Conservation (phyloP, 2,113 vertebrate species). For the Alosa alosa region DNA sequence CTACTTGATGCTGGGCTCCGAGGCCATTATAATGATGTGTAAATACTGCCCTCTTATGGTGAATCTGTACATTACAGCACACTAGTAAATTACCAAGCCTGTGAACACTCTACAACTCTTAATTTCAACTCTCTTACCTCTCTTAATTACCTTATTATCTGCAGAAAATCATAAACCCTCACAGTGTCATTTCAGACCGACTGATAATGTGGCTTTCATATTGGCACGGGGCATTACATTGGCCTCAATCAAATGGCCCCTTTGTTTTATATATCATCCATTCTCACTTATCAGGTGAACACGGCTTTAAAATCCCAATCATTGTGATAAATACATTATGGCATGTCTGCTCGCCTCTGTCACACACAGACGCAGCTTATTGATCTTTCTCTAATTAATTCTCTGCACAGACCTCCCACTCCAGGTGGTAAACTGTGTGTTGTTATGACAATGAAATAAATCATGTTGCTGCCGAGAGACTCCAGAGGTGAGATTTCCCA, state of each 20-base stretch:
- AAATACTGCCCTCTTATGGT: constrained; percentile 64
- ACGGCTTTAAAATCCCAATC: neutral
- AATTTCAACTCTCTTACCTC: neutral
- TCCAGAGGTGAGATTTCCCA: neutral
- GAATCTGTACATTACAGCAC: neutral
- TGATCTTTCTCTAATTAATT: neutral
- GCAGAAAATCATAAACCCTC: neutral
- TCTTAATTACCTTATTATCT: neutral
- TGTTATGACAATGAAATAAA: neutral
- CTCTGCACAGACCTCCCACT: neutral
- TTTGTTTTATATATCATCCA: neutral
- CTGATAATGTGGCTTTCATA: neutral
- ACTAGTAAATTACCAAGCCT: neutral
- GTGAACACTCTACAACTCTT: neutral
- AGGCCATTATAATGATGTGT: neutral
- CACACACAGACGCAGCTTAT: neutral
- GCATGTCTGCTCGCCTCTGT: neutral
- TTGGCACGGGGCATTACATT: neutral
- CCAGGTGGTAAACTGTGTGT: neutral
- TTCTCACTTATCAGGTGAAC: constrained; percentile 13
- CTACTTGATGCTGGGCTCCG: neutral
- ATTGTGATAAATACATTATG: constrained; percentile 13
- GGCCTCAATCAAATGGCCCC: neutral
- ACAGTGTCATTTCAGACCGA: neutral
- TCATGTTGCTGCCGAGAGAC: neutral